Evolutionary conservation across 92 coral and sea anemone genomes (phyloP), one percentile per base, ranked within the genome.

Genomic region (Epizoanthus fatuus): DNA sequence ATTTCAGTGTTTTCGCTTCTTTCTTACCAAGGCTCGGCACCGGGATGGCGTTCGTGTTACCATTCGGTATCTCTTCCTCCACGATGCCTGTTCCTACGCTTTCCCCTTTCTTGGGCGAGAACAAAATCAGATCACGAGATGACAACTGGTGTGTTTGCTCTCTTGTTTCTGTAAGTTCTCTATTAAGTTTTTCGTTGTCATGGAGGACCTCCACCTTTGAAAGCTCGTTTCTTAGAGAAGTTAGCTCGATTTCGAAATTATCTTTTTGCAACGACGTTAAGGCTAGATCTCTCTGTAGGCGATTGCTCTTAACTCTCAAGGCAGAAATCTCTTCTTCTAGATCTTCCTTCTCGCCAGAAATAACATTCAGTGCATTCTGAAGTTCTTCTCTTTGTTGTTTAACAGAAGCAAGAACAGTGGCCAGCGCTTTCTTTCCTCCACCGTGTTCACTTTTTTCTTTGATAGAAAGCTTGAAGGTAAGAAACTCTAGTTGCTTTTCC

Each of bases 381-480:
- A 97, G 78, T 51, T 97, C 98, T 53, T 93, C 98, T 63, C 98
- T 66, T 69, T 95, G 96, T 63, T 92, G 96, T 74, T 93, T 95
- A 1, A 90, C 96, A 35, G 98, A 93, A 45, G 95, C 96, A 16
- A 95, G 92, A 7, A 95, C 80, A 8, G 91, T 81, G 0, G 95
- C 96, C 16, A 90, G 75, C 2, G 89, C 88, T 83, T 88, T 95
- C 67, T 88, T 90, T 75, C 91, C 93, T 19, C 69, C 59, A 35
- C 64, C 83, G n/a, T 86, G 91, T 12, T 93, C 92, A 37, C 62
- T 60, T 3, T 80, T 63, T 39, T 93, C 98, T 47, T 87, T 86
- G 59, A 95, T 69, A 19, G 98, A 93, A 10, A 88, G 84, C 73
- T 95, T 95, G 45, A 93, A 93, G 58, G 86, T 88, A 35, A 95